A percentile compares a stretch with the other conserved stretches of the same genome.
Conservation (phyloP, 2,113 vertebrate species). For the Arenaria interpres region DNA sequence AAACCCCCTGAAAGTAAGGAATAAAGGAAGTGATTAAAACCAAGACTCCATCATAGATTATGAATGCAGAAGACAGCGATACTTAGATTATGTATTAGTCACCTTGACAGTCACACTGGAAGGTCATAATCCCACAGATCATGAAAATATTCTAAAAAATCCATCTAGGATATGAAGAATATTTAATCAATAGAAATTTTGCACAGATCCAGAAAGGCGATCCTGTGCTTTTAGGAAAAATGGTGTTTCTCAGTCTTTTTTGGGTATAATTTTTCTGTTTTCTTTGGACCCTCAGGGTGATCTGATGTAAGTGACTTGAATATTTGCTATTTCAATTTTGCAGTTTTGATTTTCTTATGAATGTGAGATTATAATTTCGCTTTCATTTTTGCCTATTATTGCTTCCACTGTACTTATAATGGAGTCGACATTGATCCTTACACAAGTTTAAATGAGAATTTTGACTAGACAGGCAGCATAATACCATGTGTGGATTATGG, state of each 20-base stretch:
- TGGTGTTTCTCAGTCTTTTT: neutral
- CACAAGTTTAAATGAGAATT: neutral
- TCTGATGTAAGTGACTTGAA: neutral
- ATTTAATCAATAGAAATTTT: neutral
- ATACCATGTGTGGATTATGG: neutral
- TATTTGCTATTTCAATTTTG: neutral
- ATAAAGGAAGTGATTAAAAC: neutral
- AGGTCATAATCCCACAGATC: neutral
- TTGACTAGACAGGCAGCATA: neutral
- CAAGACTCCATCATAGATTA: neutral
- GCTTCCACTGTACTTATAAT: neutral
- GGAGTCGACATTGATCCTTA: neutral
- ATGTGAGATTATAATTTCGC: neutral
- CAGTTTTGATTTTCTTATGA: neutral
- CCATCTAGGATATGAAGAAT: neutral
- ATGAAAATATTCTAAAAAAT: neutral
- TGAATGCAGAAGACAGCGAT: neutral
- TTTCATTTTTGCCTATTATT: neutral
- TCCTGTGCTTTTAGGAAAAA: neutral
- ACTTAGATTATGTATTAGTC: neutral
- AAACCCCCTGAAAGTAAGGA: neutral
- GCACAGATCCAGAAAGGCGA: neutral
- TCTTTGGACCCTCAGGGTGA: neutral
- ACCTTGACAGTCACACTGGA: neutral
- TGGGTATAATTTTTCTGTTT: neutral